Conservation (phyloP, 2,797 vertebrate genomes). For the Etheostoma perlongum region DNA sequence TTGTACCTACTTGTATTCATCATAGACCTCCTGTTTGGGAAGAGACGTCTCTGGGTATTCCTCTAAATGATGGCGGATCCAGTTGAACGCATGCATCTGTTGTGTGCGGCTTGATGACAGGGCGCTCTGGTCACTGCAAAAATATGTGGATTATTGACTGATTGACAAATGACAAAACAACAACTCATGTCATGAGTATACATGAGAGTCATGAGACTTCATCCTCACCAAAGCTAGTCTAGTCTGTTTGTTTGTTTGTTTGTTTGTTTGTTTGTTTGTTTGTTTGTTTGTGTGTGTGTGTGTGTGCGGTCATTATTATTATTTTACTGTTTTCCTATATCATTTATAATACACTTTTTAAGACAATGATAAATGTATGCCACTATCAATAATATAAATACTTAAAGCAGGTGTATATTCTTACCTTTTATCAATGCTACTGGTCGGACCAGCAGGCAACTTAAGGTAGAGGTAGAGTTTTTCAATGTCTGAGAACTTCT, state of each 20-base stretch:
- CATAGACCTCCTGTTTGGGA: conserved; percentile 98
- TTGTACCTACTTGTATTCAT: conserved; percentile 96
- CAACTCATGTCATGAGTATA: neutral
- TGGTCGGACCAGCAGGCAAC: conserved; percentile 98
- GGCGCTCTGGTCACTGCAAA: conserved; percentile 91
- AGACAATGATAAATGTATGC: neutral
- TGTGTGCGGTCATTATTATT: neutral
- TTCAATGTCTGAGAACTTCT: conserved; percentile 99
- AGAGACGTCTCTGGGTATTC: conserved; percentile 98
- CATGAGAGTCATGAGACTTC: neutral
- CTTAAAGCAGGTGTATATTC: neutral
- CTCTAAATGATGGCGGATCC: conserved; percentile 97
- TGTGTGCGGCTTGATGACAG: conserved; percentile 96
- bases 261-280: neutral
- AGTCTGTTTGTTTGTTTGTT: neutral
- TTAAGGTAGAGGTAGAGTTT: conserved; percentile 99
- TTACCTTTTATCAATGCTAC: conserved; percentile 94
- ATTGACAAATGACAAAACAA: conserved; percentile 1
- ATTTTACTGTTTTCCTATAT: neutral
- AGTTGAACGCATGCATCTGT: conserved; percentile 97
- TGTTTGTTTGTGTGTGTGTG: too few relatives aligned
- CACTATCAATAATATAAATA: neutral
- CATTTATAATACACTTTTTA: neutral
- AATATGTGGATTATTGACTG: conserved; percentile 22
- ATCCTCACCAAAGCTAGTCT: neutral